Evolutionary conservation across 2,113 vertebrate species (phyloP).

Genomic region (Elaphurus davidianus): DNA sequence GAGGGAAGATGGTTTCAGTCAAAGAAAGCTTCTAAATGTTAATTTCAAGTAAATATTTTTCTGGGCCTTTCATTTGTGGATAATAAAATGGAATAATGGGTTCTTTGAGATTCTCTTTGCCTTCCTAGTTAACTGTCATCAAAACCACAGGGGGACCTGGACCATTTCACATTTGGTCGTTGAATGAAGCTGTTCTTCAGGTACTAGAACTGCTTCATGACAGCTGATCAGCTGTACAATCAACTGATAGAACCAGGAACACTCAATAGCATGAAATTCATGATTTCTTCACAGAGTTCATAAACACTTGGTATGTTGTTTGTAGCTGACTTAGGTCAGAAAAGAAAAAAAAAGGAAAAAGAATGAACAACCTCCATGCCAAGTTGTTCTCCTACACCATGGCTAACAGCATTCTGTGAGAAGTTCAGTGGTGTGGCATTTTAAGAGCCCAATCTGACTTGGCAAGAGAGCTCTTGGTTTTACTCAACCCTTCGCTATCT

Average conservation of each 20-base stretch:
- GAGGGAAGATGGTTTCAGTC: neutral
- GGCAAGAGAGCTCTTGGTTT: neutral
- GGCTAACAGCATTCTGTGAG: accelerated
- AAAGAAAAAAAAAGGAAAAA: neutral
- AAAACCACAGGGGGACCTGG: neutral
- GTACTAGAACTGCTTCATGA: neutral
- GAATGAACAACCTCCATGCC: neutral
- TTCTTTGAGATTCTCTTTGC: neutral
- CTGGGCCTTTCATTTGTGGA: neutral
- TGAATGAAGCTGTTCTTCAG: accelerated
- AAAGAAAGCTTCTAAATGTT: neutral
- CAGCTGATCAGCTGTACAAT: accelerated
- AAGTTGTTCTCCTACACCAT: neutral
- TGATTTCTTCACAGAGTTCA: neutral
- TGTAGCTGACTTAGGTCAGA: neutral
- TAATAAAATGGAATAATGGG: neutral
- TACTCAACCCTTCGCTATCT: neutral
- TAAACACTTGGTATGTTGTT: neutral
- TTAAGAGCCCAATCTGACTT: neutral
- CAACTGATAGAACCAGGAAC: neutral
- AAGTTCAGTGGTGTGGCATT: accelerated
- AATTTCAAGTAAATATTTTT: neutral
- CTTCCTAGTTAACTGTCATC: neutral
- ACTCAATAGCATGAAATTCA: neutral
- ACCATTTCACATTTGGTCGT: neutral